Conservation (phyloP, 2,113 vertebrate species). For the Notarius quadriscutis region DNA sequence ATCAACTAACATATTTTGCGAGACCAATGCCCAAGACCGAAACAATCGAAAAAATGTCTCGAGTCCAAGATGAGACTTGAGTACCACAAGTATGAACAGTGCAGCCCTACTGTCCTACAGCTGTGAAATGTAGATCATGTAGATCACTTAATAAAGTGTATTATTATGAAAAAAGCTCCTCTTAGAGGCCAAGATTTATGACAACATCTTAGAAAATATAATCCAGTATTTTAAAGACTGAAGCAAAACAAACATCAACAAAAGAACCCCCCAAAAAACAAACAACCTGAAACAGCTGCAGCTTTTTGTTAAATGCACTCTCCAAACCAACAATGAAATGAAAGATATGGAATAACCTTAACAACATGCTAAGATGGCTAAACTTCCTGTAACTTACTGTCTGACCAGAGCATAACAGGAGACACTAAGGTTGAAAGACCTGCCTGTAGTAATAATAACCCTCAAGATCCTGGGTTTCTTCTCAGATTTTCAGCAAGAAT, state of each 20-base stretch:
- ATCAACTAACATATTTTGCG: too few species aligned
- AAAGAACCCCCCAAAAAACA: too few species aligned
- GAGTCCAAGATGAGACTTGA: too few species aligned
- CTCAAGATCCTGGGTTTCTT: conserved; percentile 38
- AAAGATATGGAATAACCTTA: neutral
- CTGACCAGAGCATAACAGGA: neutral
- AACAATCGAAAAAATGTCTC: too few species aligned
- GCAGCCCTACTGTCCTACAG: neutral
- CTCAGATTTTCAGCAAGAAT: conserved; percentile 30
- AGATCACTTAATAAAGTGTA: neutral
- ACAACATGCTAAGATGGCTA: neutral
- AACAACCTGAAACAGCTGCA: neutral
- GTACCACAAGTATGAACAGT: too few species aligned
- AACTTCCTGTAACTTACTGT: neutral
- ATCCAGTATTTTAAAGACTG: neutral
- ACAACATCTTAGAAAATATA: neutral
- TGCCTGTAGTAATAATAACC: conserved; percentile 36
- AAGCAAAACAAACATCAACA: too few species aligned
- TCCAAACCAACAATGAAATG: neutral
- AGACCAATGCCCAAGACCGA: too few species aligned
- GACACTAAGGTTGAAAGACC: neutral
- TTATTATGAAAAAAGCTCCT: neutral
- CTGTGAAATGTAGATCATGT: neutral
- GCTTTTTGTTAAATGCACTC: neutral
- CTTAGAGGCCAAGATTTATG: neutral